Percentiles rank a stretch among this genome's conserved stretches.
phyloP scores from a whole-genome alignment of 1,140 invertebrate species.

The Leucophenga varia region DNA sequence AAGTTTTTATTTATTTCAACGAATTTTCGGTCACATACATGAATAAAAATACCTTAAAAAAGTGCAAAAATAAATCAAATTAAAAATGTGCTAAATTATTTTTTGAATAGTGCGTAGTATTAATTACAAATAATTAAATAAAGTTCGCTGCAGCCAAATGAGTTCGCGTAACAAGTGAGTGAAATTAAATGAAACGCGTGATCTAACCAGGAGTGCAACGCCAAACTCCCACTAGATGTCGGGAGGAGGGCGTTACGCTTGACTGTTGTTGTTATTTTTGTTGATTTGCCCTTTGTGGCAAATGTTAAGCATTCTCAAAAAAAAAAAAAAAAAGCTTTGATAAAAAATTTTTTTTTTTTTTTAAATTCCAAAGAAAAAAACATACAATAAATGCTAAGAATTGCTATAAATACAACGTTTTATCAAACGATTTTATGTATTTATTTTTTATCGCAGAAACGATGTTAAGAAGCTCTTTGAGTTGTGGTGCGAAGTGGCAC shows the following conservation, averaged over 20 bases:
- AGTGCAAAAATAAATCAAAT: conserved; percentile 24
- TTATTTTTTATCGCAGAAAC: conserved; percentile 59
- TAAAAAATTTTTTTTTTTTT: no score
- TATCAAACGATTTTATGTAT: conserved; percentile 13
- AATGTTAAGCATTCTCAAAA: background rate
- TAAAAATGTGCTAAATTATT: conserved; percentile 45
- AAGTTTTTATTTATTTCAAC: no score
- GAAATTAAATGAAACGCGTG: conserved; percentile 5
- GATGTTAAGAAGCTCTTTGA: conserved; percentile 82
- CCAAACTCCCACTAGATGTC: conserved; percentile 1
- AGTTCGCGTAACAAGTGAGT: conserved; percentile 53
- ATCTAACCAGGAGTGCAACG: background rate
- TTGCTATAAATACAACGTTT: no score
- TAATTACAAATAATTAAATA: conserved; percentile 3
- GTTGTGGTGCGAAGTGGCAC: conserved; percentile 78
- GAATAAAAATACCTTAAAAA: conserved; percentile 12
- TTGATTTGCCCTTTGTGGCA: background rate
- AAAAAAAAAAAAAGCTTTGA: no score
- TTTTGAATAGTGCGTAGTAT: no score
- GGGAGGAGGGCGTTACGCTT: conserved; percentile 45
- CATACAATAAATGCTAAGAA: no score
- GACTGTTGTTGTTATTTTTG: conserved; percentile 13
- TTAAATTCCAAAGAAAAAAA: no score
- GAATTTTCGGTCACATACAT: no score
- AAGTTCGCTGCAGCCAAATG: conserved; percentile 26